These are phyloP conservation scores for Daktulosphaira vitifoliae DNA, from an alignment of 1,140 invertebrate genomes.

Conservation along the genomic window DNA sequence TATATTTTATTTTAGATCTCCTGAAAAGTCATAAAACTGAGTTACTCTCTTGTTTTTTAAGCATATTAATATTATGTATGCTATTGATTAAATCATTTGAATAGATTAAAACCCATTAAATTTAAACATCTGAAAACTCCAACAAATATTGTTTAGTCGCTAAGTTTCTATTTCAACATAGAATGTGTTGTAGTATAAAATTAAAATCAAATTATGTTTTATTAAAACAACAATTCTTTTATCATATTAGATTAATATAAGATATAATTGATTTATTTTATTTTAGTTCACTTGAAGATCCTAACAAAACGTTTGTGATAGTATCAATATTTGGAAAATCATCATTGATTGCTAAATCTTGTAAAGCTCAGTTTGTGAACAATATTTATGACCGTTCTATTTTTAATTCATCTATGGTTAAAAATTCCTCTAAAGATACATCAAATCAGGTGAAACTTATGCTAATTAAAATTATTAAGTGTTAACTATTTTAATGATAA, in stretches of 20 bases:
- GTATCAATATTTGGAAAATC: slow-evolving; percentile 62
- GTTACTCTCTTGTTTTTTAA: no score
- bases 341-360: slow-evolving; percentile 48
- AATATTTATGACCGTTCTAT: slow-evolving; percentile 44
- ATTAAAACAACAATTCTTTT: not conserved
- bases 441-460: slow-evolving; percentile 46
- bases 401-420: slow-evolving; percentile 45
- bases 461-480: no score
- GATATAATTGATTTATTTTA: not conserved
- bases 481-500: slow-evolving; percentile 22
- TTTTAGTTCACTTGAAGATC: slow-evolving; percentile 18
- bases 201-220: no score
- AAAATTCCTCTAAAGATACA: slow-evolving; percentile 45
- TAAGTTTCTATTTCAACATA: no score
- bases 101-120: not conserved
- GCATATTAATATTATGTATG: no score
- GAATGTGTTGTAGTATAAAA: no score
- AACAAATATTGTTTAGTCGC: no score
- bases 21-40: no score
- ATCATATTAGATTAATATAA: not conserved
- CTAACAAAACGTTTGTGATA: slow-evolving; percentile 48
- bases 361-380: slow-evolving; percentile 55
- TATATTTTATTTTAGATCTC: no score
- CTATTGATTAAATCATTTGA: no score
- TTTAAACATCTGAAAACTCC: no score